Conservation (phyloP, 2,797 vertebrate species). For the Gymnodraco acuticeps region DNA sequence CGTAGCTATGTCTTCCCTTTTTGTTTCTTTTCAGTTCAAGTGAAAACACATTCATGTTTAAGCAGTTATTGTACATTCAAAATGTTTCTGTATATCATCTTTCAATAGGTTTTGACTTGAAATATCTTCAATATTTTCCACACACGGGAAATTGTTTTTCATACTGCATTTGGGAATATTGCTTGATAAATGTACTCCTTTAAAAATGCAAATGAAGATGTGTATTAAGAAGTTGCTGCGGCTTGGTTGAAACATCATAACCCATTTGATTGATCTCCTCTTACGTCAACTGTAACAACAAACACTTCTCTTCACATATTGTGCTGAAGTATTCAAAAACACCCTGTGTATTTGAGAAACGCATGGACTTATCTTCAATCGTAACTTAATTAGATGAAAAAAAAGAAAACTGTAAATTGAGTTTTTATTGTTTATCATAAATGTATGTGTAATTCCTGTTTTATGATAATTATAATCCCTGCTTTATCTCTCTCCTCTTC, state of each 20-base stretch:
- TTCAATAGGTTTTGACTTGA: not conserved
- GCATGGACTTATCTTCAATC: not conserved
- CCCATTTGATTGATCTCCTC: not conserved
- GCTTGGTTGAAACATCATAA: not conserved
- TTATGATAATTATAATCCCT: conserved; percentile 46
- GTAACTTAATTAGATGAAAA: not conserved
- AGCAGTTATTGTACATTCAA: not conserved
- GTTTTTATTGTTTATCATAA: conserved; percentile 28
- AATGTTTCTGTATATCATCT: not conserved
- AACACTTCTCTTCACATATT: not conserved
- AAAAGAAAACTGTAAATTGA: conserved; percentile 19
- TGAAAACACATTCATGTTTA: not conserved
- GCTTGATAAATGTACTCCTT: not conserved
- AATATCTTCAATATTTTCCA: not conserved
- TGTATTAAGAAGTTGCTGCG: not conserved
- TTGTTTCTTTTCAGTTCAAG: not conserved
- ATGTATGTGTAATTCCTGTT: conserved; percentile 31
- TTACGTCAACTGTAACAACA: not conserved
- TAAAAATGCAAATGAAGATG: not conserved
- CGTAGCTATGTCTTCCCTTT: not conserved
- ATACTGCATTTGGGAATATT: not conserved
- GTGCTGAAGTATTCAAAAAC: not conserved
- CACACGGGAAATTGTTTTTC: not conserved
- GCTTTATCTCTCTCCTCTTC: conserved; percentile 23
- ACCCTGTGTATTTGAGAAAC: not conserved